Evolutionary conservation across 2,113 vertebrate species (phyloP), one percentile per base, ranked within the genome.

Genomic region (Vanacampus margaritifer): DNA sequence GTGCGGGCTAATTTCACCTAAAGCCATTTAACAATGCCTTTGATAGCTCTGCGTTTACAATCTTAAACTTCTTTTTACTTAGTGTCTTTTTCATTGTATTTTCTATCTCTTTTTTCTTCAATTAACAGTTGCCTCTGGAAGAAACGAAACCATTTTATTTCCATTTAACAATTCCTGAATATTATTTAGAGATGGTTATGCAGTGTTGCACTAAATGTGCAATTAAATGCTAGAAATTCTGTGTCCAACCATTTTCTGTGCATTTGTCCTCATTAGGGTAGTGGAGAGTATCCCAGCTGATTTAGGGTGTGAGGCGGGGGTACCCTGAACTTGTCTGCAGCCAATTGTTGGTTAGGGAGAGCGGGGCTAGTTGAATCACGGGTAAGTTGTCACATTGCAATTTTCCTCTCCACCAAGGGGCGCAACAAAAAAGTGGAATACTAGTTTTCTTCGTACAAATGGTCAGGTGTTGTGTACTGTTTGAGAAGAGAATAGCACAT

Each of bases 1-100:
- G 64, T 75, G 78, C 61, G 23, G 60, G 39, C 60, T 62, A 62
- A 62, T 62, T 65, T 48, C 46, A 65, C 48, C 46, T 65, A 4
- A 48, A 65, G 46, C 64, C 46, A 65, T 65, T 65, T 65, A 36
- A 36, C 46, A 51, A 14, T 35, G 43, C 63, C 46, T 50, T 65
- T 65, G 28, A 46, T 53, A 53, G 12, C 48, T 53, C 45, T 32
- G 21, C 45, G 28, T 48, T 32, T 32, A n/a, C 46, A 46, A 46
- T 50, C 64, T 63, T 45, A n/a, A 62, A 39, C 32, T 51, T 32
- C 8, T 65, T 65, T 39, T 51, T 53, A 32, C 48, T 50, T 45
- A 48, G 36, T 11, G n/a, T 41, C 59, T 62, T 61, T 41, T 14
- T 61, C 45, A 21, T 1, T 19, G 24, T 23, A 21, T 23, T 12